These are phyloP conservation scores for Scaptodrosophila lebanonensis DNA, from an alignment of 1,140 invertebrate species.

Conservation along the genomic window DNA sequence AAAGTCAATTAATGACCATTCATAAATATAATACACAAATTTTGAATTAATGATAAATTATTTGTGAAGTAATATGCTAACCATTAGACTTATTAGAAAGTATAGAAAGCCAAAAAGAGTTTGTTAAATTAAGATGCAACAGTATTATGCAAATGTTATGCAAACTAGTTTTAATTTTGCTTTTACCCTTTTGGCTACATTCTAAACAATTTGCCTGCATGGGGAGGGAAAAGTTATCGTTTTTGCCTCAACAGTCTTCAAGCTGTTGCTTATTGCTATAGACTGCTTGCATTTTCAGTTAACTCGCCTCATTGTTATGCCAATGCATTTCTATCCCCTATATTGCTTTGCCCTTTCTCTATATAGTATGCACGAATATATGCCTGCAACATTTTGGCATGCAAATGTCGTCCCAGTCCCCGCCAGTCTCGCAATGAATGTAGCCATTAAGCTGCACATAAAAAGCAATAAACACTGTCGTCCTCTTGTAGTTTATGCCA, in stretches of 20 bases:
- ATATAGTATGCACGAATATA: no score
- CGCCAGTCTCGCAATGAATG: conserved; percentile 26
- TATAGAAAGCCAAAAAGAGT: no score
- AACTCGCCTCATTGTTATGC: neutral
- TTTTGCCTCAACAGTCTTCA: conserved; percentile 9
- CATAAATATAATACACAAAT: no score
- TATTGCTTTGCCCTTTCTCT: no score
- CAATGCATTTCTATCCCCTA: conserved; percentile 17
- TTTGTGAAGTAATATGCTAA: no score
- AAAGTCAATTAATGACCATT: no score
- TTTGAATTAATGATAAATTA: no score
- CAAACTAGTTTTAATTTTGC: conserved; percentile 2
- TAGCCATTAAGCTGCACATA: conserved; percentile 62
- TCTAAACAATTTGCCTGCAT: conserved; percentile 11
- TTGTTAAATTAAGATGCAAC: no score
- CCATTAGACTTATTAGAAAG: no score
- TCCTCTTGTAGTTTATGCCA: conserved; percentile 62
- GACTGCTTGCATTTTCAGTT: conserved; percentile 11
- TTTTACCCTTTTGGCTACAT: neutral
- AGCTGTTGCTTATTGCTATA: conserved; percentile 24
- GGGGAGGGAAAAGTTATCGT: conserved; percentile 20
- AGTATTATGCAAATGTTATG: no score
- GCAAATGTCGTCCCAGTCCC: no score
- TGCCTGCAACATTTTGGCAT: no score
- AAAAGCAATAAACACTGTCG: conserved; percentile 67